phyloP scores from a whole-genome alignment of 2,797 vertebrate genomes.

The Thripadectes ignobilis region DNA sequence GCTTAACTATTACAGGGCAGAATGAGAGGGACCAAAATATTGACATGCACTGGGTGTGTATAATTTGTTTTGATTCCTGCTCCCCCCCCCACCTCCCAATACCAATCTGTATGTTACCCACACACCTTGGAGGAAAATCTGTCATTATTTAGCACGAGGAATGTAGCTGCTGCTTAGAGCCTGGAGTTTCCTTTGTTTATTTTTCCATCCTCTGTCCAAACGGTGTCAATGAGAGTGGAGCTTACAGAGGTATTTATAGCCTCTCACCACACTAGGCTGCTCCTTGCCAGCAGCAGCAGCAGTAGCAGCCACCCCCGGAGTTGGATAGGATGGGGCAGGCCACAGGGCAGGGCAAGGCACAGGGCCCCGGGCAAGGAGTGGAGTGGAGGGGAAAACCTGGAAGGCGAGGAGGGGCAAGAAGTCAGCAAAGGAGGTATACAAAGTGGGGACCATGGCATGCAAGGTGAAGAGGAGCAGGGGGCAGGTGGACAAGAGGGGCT shows the following conservation, averaged over 20 bases:
- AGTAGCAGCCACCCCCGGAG: not conserved
- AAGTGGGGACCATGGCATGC: not conserved
- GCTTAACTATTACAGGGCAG: slow-evolving; percentile 58
- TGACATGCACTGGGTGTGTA: slow-evolving; percentile 61
- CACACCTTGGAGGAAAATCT: slow-evolving; percentile 62
- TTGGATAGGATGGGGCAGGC: not conserved
- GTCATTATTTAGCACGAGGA: slow-evolving; percentile 62
- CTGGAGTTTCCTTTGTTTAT: slow-evolving; percentile 75
- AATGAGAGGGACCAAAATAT: slow-evolving; percentile 68
- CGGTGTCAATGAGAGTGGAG: slow-evolving; percentile 65
- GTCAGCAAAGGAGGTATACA: not conserved
- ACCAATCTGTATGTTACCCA: not conserved
- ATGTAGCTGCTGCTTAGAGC: slow-evolving; percentile 40
- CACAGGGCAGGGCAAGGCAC: not conserved
- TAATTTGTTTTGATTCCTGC: slow-evolving; percentile 71
- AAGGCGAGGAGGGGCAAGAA: not conserved
- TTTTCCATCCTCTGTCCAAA: slow-evolving; percentile 74
- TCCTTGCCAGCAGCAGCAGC: slow-evolving; percentile 60
- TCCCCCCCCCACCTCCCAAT: rapidly evolving
- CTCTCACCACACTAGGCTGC: slow-evolving; percentile 49
- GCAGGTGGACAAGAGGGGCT: not conserved
- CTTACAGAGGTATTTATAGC: slow-evolving; percentile 70
- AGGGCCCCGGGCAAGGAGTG: not conserved
- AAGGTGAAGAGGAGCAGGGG: not conserved
- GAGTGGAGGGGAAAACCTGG: not conserved